Evolutionary conservation across 2,888 invertebrate species (phyloP).

Genomic region (Cerceris rybyensis): DNA sequence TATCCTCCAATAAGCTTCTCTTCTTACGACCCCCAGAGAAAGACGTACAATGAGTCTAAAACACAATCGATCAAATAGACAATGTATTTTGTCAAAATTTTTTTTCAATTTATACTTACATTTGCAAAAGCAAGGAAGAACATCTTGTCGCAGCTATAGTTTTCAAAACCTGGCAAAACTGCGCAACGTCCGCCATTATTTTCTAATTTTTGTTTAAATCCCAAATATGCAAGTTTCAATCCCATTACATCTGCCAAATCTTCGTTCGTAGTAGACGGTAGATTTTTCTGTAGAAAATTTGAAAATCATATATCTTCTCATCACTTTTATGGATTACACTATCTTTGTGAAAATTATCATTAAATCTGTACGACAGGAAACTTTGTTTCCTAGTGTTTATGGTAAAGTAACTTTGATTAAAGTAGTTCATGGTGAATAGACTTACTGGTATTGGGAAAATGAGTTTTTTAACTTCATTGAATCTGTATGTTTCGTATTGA

Average conservation of each 20-base stretch:
- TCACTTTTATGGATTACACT: too few relatives aligned
- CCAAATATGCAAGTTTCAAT: neutral
- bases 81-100: too few relatives aligned
- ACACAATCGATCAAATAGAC: too few relatives aligned
- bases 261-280: neutral
- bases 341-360: too few relatives aligned
- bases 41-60: neutral
- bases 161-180: neutral
- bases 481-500: neutral
- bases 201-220: neutral
- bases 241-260: neutral
- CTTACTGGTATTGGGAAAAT: neutral
- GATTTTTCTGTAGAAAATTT: too few relatives aligned
- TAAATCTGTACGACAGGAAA: too few relatives aligned
- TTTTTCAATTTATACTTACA: neutral
- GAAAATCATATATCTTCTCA: too few relatives aligned
- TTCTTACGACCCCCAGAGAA: neutral
- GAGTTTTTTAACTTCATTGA: neutral
- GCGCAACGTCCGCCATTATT: neutral
- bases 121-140: constrained; percentile 1
- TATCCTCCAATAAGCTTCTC: neutral
- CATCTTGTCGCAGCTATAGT: neutral
- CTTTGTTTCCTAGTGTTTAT: too few relatives aligned
- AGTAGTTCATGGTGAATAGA: too few relatives aligned
- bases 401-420: too few relatives aligned